These are phyloP conservation scores for Poecilia wingei DNA, from an alignment of 2,797 vertebrate genomes.

Conservation along the genomic window DNA sequence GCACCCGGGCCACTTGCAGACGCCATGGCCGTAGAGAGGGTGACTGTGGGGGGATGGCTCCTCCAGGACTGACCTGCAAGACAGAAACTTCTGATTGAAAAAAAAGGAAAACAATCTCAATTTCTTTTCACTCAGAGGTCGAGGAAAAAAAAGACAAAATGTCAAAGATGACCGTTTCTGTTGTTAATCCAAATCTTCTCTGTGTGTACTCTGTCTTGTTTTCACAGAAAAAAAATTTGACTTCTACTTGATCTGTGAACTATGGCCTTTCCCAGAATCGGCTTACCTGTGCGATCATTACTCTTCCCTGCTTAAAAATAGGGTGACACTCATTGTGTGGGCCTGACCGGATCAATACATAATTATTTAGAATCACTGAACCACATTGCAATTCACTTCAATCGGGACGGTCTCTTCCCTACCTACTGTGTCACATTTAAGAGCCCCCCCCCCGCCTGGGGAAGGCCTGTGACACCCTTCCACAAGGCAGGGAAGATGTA, in stretches of 20 bases:
- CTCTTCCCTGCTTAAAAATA: conserved; percentile 44
- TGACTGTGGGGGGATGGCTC: conserved; percentile 91
- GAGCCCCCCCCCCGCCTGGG: conserved; percentile 72
- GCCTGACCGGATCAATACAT: conserved; percentile 82
- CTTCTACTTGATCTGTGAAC: conserved; percentile 48
- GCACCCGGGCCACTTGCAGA: conserved; percentile 99
- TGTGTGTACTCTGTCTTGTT: conserved; percentile 22
- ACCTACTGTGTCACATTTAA: conserved; percentile 76
- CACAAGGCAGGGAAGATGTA: conserved; percentile 65
- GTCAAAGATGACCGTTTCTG: neutral
- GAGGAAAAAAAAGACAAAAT: neutral
- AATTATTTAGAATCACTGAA: conserved; percentile 86
- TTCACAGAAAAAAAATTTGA: conserved; percentile 28
- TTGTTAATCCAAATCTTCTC: conserved; percentile 15
- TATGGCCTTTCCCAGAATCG: conserved; percentile 41
- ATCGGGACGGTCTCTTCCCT: conserved; percentile 70
- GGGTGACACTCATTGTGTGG: conserved; percentile 44
- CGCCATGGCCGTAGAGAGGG: conserved; percentile 96
- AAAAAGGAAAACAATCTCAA: neutral
- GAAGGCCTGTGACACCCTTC: conserved; percentile 59
- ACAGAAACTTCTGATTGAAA: conserved; percentile 17
- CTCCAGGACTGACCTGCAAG: conserved; percentile 87
- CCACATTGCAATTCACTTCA: conserved; percentile 85
- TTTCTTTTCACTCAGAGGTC: neutral
- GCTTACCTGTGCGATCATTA: conserved; percentile 50